A percentile compares a stretch with the other conserved stretches of the same genome.
Conservation (phyloP, 2,797 vertebrate species). For the Capromys pilorides region DNA sequence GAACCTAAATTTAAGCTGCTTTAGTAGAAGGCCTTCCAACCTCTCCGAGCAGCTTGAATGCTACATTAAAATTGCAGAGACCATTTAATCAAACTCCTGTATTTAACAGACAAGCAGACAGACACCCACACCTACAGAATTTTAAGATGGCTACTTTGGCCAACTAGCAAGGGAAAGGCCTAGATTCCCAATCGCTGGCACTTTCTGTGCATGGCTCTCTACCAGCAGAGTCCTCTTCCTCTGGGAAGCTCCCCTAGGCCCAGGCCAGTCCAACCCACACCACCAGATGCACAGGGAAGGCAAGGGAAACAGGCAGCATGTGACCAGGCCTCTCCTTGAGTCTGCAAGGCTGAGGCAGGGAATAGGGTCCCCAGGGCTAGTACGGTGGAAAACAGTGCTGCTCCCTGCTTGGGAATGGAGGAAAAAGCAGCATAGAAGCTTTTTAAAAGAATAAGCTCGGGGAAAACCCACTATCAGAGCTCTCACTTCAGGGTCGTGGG, state of each 20-base stretch:
- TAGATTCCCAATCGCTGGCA: neutral
- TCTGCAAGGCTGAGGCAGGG: neutral
- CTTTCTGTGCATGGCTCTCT: neutral
- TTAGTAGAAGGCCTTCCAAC: neutral
- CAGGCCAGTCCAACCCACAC: neutral
- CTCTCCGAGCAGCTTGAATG: neutral
- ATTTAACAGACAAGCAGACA: conserved; percentile 55
- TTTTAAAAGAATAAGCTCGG: neutral
- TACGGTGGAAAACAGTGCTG: neutral
- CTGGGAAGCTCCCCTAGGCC: neutral
- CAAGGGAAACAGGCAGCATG: neutral
- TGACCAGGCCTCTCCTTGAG: neutral
- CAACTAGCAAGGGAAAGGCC: conserved; percentile 49
- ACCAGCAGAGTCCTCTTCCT: conserved; percentile 1
- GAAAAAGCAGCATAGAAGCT: neutral
- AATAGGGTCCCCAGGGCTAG: neutral
- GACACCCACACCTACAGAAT: conserved; percentile 49
- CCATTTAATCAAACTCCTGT: conserved; percentile 45
- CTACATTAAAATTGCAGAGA: neutral
- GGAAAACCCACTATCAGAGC: conserved; percentile 24
- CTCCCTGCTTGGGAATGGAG: neutral
- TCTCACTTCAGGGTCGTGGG: neutral
- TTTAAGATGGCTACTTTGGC: conserved; percentile 69
- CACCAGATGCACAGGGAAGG: conserved; percentile 12
- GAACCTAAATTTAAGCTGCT: conserved; percentile 27